phyloP scores from a whole-genome alignment of 2,888 invertebrate species.

The Antheraea yamamai region DNA sequence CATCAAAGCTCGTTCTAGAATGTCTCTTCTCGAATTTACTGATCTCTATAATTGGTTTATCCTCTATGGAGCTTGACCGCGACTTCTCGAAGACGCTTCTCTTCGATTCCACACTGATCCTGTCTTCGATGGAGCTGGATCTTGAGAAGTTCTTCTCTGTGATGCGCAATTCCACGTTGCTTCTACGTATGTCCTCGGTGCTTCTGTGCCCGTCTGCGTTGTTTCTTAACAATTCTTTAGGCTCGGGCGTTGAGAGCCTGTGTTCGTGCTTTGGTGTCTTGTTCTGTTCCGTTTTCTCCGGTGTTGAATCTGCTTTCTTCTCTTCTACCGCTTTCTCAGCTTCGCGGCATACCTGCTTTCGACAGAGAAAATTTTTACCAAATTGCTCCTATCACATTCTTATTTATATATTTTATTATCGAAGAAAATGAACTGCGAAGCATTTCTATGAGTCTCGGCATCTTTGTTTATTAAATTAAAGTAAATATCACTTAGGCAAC shows the following conservation, averaged over 20 bases:
- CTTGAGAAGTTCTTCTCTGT: slow-evolving; percentile 33
- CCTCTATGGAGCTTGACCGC: slow-evolving; percentile 22
- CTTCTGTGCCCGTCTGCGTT: slow-evolving; percentile 19
- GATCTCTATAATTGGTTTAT: slow-evolving; percentile 31
- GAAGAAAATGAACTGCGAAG: no score
- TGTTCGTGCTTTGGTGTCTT: slow-evolving; percentile 27
- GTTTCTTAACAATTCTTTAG: slow-evolving; percentile 23
- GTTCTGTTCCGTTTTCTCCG: slow-evolving; percentile 36
- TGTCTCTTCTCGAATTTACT: slow-evolving; percentile 37
- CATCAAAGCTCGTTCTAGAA: slow-evolving; percentile 28
- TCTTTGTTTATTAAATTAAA: no score
- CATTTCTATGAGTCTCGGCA: no score
- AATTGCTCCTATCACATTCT: neutral
- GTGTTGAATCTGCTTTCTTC: slow-evolving; percentile 49
- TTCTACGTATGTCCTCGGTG: slow-evolving; percentile 18
- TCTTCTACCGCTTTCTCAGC: slow-evolving; percentile 74
- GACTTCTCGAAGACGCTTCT: slow-evolving; percentile 20
- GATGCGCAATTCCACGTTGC: slow-evolving; percentile 20
- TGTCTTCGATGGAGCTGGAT: slow-evolving; percentile 41
- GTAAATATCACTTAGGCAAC: no score
- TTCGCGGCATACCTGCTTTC: slow-evolving; percentile 67
- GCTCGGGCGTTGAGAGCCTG: slow-evolving; percentile 27
- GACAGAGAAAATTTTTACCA: neutral
- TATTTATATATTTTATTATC: neutral
- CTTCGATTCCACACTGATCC: slow-evolving; percentile 18